Evolutionary conservation across 2,113 vertebrate genomes (phyloP).

Genomic region (Rhynchomys soricoides): DNA sequence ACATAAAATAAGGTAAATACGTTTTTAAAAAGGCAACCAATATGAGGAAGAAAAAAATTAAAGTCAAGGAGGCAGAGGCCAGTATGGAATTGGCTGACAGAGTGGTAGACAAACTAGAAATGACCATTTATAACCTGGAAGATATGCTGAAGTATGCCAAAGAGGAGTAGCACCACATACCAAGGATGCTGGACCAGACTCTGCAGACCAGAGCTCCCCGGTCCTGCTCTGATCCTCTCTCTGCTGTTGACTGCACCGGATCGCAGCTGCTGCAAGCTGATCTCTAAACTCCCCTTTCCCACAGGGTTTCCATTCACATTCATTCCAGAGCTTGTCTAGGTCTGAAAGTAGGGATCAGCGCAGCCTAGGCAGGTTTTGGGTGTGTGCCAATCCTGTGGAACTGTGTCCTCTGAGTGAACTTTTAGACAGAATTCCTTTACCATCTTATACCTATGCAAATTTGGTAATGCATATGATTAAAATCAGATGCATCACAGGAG

Average conservation of each 20-base stretch:
- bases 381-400: neutral
- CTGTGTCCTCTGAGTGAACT: neutral
- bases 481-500: neutral
- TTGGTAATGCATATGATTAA: neutral
- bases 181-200: neutral
- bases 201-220: neutral
- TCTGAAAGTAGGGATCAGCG: neutral
- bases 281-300: neutral
- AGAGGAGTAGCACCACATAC: neutral
- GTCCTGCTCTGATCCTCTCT: neutral
- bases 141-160: neutral
- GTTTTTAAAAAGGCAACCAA: neutral
- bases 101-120: neutral
- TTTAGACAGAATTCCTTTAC: neutral
- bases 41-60: neutral
- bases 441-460: neutral
- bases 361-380: neutral
- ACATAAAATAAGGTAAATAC: neutral
- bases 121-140: neutral
- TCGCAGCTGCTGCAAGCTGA: neutral
- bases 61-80: neutral
- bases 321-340: neutral
- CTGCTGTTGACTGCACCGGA: neutral
- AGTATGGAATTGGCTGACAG: neutral
- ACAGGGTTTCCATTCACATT: neutral